phyloP scores from a whole-genome alignment of 2,113 vertebrate genomes.

The Hystrix cristata region DNA sequence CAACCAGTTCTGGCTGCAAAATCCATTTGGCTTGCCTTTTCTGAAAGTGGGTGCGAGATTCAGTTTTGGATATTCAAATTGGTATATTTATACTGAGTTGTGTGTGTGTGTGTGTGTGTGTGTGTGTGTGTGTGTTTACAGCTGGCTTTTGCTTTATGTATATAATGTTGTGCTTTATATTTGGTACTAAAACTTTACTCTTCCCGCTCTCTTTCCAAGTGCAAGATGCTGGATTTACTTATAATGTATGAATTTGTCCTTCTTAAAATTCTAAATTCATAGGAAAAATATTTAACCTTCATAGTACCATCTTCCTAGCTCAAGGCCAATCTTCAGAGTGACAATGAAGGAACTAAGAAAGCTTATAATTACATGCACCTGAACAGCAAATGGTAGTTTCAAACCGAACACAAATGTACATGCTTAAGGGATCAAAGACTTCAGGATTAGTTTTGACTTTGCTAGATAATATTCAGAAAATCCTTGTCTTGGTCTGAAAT shows the following conservation, averaged over 20 bases:
- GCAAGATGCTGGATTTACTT: neutral
- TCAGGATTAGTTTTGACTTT: neutral
- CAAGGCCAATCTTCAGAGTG: neutral
- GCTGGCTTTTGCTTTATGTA: slow-evolving; percentile 32
- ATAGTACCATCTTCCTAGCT: neutral
- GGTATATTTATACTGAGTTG: neutral
- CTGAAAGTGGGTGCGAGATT: neutral
- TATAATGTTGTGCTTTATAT: neutral
- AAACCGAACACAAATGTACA: neutral
- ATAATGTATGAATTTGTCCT: neutral
- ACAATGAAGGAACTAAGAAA: neutral
- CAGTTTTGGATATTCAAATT: slow-evolving; percentile 42
- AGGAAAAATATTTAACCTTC: neutral
- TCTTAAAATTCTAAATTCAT: slow-evolving; percentile 40
- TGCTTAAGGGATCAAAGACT: neutral
- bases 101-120: too few relatives aligned
- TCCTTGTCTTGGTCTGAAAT: neutral
- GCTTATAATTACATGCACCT: neutral
- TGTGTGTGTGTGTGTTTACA: neutral
- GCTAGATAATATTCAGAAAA: neutral
- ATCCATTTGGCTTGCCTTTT: neutral
- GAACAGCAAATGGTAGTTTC: neutral
- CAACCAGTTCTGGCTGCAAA: slow-evolving; percentile 11
- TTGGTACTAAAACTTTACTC: neutral
- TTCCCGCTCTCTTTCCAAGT: neutral